These are phyloP conservation scores for Oscarella lobularis DNA, from an alignment of 37 sponge, comb jelly and placozoan species.

Conservation along the genomic window DNA sequence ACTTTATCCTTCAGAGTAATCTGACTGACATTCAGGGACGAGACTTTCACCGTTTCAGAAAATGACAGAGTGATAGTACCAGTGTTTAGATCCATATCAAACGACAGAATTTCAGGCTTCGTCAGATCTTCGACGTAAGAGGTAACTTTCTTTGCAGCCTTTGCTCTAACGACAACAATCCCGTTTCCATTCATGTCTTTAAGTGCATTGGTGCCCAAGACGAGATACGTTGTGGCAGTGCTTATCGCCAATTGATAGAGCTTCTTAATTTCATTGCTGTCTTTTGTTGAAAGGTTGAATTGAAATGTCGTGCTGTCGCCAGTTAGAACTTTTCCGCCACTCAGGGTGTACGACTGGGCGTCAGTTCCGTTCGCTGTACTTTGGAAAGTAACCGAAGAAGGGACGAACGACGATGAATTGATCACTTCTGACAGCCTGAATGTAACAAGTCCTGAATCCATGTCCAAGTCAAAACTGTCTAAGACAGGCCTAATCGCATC, in stretches of 20 bases:
- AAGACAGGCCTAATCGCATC: slow-evolving; percentile 44
- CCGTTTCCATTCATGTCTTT: slow-evolving; percentile 54
- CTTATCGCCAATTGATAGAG: slow-evolving; percentile 33
- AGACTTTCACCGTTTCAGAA: slow-evolving; percentile 77
- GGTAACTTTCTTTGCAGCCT: slow-evolving; percentile 28
- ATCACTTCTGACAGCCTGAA: slow-evolving; percentile 56
- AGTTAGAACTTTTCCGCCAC: slow-evolving; percentile 29
- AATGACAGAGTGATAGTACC: slow-evolving; percentile 54
- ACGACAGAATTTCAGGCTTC: slow-evolving; percentile 47
- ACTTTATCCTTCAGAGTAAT: slow-evolving; percentile 57
- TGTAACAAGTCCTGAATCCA: slow-evolving; percentile 44
- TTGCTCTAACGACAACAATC: slow-evolving; percentile 12
- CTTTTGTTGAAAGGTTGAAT: slow-evolving; percentile 24
- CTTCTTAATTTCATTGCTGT: slow-evolving; percentile 69
- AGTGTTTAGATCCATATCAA: slow-evolving; percentile 55
- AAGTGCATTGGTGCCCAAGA: slow-evolving; percentile 17
- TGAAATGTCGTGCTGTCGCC: slow-evolving; percentile 28
- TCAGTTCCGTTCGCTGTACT: background rate
- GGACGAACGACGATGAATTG: slow-evolving; percentile 17
- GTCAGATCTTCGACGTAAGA: slow-evolving; percentile 40
- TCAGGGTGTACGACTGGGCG: slow-evolving; percentile 27
- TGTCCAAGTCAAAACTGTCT: slow-evolving; percentile 23
- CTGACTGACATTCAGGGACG: slow-evolving; percentile 22
- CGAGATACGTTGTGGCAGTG: slow-evolving; percentile 39
- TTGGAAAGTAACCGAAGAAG: slow-evolving; percentile 19